A percentile compares a stretch with the other conserved stretches of the same genome.
phyloP scores from a whole-genome alignment of 2,888 invertebrate species.

The Chaetogeoica ovagalla region DNA sequence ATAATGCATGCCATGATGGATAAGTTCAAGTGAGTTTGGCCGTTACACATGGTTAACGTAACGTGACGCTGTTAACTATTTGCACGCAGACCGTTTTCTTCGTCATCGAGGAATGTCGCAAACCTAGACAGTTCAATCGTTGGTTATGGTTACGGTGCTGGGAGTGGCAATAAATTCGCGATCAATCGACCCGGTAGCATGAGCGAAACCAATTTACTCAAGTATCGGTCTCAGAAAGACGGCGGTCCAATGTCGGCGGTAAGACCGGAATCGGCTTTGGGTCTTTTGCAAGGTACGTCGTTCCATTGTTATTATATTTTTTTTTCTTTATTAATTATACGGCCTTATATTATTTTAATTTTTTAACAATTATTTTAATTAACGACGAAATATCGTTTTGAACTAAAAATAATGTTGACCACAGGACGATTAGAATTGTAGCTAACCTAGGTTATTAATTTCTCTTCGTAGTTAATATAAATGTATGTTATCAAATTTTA shows the following conservation, averaged over 20 bases:
- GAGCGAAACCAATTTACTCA: constrained; percentile 61
- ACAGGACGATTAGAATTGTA: no score
- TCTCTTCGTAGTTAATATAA: no score
- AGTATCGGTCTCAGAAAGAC: constrained; percentile 56
- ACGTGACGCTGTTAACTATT: no score
- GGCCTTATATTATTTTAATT: no score
- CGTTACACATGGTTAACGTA: no score
- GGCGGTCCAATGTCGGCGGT: constrained; percentile 59
- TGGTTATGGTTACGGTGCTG: background rate
- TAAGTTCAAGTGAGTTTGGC: constrained; percentile 33
- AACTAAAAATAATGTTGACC: no score
- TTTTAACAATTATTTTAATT: no score
- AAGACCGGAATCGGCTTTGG: constrained; percentile 61
- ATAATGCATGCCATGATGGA: constrained; percentile 55
- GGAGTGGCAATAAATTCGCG: constrained; percentile 26
- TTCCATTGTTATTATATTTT: no score
- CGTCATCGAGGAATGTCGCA: constrained; percentile 58
- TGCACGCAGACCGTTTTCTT: constrained; percentile 58
- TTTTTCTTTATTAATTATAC: no score
- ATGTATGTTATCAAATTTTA: no score
- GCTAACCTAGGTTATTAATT: no score
- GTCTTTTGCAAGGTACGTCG: constrained; percentile 60
- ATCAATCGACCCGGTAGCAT: constrained; percentile 60
- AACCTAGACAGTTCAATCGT: constrained; percentile 51
- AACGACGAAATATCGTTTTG: no score